A percentile compares a stretch with the other conserved stretches of the same genome.
These are phyloP conservation scores for Hydrotaea diabolus DNA, from an alignment of 2,888 invertebrate genomes.

Conservation along the genomic window DNA sequence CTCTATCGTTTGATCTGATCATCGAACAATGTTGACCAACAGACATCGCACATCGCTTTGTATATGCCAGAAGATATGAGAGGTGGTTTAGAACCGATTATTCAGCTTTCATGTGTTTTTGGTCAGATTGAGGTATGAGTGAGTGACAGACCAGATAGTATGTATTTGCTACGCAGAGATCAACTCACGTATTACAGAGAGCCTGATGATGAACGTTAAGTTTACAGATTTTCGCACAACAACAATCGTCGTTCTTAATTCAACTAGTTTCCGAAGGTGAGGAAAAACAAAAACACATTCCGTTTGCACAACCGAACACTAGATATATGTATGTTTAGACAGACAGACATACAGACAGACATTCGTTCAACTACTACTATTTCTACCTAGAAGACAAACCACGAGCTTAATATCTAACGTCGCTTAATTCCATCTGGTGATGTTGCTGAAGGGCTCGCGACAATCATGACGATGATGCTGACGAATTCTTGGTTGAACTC, in stretches of 20 bases:
- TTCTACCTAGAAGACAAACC: constrained; percentile 46
- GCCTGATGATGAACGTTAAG: background rate
- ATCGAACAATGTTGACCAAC: constrained; percentile 18
- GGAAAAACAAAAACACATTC: constrained; percentile 7
- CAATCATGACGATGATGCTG: constrained; percentile 78
- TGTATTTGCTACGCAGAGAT: background rate
- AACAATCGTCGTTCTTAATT: constrained; percentile 24
- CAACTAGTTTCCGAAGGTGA: background rate
- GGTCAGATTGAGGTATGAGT: background rate
- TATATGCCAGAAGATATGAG: background rate
- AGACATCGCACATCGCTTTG: background rate
- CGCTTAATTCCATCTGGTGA: constrained; percentile 46
- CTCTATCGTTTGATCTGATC: background rate
- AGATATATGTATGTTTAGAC: constrained; percentile 13
- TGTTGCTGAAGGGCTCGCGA: constrained; percentile 48
- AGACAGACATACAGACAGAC: constrained; percentile 12
- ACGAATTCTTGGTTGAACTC: constrained; percentile 78
- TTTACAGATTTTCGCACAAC: constrained; percentile 13
- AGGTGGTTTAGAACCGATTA: constrained; percentile 46
- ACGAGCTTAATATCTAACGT: constrained; percentile 56
- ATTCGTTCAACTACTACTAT: constrained; percentile 16
- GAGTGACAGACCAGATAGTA: background rate
- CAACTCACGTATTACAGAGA: constrained; percentile 15
- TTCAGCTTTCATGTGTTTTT: constrained; percentile 9
- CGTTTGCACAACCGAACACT: constrained; percentile 49